Conservation (phyloP, 2,888 invertebrate genomes). For the Diplolepis rosae region DNA sequence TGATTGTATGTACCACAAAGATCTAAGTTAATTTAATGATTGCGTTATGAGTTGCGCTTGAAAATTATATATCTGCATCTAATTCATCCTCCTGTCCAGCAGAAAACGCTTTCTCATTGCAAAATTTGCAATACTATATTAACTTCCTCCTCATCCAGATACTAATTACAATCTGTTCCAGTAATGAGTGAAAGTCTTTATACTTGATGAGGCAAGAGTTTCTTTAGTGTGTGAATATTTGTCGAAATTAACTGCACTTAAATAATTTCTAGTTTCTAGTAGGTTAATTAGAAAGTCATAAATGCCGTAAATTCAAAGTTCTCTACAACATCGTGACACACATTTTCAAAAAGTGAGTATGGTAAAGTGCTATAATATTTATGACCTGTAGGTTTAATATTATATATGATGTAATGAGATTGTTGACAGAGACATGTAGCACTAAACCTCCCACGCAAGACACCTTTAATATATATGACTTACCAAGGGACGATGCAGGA, state of each 20-base stretch:
- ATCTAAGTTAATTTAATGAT: no score
- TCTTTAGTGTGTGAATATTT: neutral
- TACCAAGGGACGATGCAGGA: neutral
- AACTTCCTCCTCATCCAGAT: neutral
- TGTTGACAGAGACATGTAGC: neutral
- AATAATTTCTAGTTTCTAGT: neutral
- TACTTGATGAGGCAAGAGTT: neutral
- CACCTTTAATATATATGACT: neutral
- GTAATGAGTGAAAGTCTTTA: neutral
- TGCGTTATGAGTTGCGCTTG: no score
- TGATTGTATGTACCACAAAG: no score
- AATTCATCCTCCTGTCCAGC: no score
- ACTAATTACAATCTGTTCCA: neutral
- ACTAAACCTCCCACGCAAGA: neutral
- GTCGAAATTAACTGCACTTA: neutral
- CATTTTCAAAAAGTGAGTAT: neutral
- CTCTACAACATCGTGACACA: neutral
- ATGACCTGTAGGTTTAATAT: neutral
- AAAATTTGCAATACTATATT: neutral
- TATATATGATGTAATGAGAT: neutral
- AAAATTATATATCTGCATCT: no score
- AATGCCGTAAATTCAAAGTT: neutral
- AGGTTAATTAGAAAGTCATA: neutral
- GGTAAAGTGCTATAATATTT: neutral
- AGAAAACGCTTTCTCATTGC: no score